Conservation (phyloP, 2,888 invertebrate species). For the Sclerodermus sp. region DNA sequence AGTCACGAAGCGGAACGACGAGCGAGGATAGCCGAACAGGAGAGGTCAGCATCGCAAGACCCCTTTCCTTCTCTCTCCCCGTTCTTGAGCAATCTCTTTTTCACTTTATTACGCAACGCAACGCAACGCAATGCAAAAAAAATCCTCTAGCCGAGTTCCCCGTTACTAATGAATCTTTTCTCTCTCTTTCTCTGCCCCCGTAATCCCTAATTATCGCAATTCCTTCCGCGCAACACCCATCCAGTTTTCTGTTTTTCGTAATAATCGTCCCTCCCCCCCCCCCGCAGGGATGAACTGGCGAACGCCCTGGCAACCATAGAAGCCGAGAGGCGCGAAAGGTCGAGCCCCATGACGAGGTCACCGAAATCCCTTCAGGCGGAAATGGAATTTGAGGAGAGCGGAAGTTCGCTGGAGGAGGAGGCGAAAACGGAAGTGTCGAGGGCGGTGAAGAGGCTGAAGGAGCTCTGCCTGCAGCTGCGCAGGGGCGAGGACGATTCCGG, state of each 20-base stretch:
- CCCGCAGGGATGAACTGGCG: slow-evolving; percentile 51
- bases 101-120: no score
- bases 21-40: slow-evolving; percentile 50
- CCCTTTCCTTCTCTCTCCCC: not conserved
- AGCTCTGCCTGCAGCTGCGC: slow-evolving; percentile 73
- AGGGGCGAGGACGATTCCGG: slow-evolving; percentile 71
- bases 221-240: no score
- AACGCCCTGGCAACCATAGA: slow-evolving; percentile 56
- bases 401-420: slow-evolving; percentile 57
- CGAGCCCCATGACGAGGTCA: slow-evolving; percentile 53
- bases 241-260: no score
- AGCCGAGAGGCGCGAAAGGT: slow-evolving; percentile 54
- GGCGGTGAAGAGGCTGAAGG: slow-evolving; percentile 68
- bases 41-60: slow-evolving; percentile 59
- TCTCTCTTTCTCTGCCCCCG: no score
- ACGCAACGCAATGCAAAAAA: no score
- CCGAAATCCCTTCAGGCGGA: slow-evolving; percentile 83
- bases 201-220: no score
- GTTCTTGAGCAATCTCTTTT: not conserved
- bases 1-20: slow-evolving; percentile 60
- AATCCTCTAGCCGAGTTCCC: no score
- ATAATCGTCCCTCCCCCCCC: no score
- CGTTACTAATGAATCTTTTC: no score
- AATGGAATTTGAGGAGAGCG: slow-evolving; percentile 80
- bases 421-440: slow-evolving; percentile 61